Percentiles rank a stretch among this genome's conserved stretches.
phyloP scores from a whole-genome alignment of 2,797 vertebrate species.

The Microhierax caerulescens region DNA sequence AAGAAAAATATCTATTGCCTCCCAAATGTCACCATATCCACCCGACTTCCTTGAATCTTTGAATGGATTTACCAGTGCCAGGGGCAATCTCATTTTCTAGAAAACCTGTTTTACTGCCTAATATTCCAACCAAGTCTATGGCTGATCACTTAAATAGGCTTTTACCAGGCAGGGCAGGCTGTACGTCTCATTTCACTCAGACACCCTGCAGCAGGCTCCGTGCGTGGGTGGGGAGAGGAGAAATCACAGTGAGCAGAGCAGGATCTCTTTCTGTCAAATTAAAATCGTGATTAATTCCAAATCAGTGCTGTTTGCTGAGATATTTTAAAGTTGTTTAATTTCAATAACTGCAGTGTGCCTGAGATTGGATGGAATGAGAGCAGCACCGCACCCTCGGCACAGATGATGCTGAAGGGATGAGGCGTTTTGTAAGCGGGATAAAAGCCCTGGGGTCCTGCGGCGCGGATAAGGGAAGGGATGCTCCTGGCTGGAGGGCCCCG shows the following conservation, averaged over 20 bases:
- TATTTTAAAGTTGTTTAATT: background rate
- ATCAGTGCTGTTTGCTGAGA: background rate
- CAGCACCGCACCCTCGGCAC: rapidly evolving
- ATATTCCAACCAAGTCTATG: conserved; percentile 54
- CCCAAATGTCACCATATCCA: conserved; percentile 13
- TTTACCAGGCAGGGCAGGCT: conserved; percentile 41
- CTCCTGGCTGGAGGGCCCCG: background rate
- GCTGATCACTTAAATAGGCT: conserved; percentile 51
- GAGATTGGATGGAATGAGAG: background rate
- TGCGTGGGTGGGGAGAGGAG: conserved; percentile 28
- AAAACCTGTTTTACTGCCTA: conserved; percentile 54
- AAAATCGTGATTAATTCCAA: conserved; percentile 48
- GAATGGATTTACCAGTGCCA: conserved; percentile 45
- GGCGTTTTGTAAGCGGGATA: background rate
- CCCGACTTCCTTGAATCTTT: background rate
- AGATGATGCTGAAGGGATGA: background rate
- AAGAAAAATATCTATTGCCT: background rate
- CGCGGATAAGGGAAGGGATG: background rate
- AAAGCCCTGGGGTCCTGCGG: rapidly evolving
- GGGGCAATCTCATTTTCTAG: conserved; percentile 70
- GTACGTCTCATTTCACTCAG: conserved; percentile 64
- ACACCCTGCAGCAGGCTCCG: conserved; percentile 58
- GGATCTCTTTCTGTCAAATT: conserved; percentile 57
- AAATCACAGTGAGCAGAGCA: background rate
- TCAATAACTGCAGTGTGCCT: background rate